Percentiles rank a stretch among this genome's conserved stretches.
Conservation (phyloP, 2,888 invertebrate species). For the Tribolium freemani region DNA sequence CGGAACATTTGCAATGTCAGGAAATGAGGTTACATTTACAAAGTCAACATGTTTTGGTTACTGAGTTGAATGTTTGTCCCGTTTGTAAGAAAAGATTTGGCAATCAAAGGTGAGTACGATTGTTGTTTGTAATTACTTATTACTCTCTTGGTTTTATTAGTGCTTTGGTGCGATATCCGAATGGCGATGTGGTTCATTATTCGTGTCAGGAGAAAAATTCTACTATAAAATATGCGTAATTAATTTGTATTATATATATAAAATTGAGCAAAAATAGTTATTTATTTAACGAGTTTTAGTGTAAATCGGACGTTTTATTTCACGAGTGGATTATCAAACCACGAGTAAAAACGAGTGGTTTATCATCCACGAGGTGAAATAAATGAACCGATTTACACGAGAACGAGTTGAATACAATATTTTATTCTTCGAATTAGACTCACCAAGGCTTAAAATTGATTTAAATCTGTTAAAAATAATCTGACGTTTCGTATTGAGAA, state of each 20-base stretch:
- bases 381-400: no score
- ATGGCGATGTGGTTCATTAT: slow-evolving; percentile 93
- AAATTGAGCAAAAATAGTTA: no score
- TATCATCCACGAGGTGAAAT: no score
- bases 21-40: slow-evolving; percentile 86
- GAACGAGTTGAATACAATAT: no score
- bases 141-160: slow-evolving; percentile 69
- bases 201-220: slow-evolving; percentile 79
- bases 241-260: neutral
- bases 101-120: slow-evolving; percentile 80
- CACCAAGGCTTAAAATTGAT: no score
- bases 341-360: no score
- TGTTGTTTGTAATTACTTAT: neutral
- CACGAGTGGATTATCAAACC: no score
- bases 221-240: slow-evolving; percentile 42
- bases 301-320: no score
- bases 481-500: no score
- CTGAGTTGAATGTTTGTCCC: slow-evolving; percentile 89
- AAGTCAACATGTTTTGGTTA: slow-evolving; percentile 86
- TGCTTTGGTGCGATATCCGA: slow-evolving; percentile 93
- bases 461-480: no score
- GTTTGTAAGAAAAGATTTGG: slow-evolving; percentile 95
- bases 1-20: slow-evolving; percentile 89
- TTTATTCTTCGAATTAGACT: no score
- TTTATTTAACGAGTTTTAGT: no score